Evolutionary conservation across 2,888 invertebrate genomes (phyloP).

Genomic region (Latrodectus elegans): DNA sequence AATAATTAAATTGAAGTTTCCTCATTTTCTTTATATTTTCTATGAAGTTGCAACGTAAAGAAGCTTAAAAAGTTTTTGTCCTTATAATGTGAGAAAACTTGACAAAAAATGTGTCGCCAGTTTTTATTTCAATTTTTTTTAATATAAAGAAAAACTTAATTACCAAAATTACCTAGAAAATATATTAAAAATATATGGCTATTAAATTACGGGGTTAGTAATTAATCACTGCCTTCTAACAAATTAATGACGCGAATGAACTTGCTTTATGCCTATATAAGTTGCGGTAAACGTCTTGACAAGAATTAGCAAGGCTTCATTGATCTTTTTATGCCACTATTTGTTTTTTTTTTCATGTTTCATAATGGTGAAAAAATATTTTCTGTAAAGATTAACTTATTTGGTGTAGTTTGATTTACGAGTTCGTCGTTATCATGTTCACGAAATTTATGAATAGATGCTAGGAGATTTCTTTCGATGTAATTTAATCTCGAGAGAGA

Average conservation of each 20-base stretch:
- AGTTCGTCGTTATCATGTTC: not conserved
- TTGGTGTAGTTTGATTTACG: slow-evolving; percentile 14
- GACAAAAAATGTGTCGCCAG: no score
- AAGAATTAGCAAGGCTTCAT: slow-evolving; percentile 31
- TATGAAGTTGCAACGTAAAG: no score
- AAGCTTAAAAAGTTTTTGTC: no score
- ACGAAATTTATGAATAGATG: no score
- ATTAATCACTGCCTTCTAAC: slow-evolving; percentile 29
- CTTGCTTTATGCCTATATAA: slow-evolving; percentile 37
- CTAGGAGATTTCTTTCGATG: no score
- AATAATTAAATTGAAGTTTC: no score
- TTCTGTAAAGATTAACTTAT: slow-evolving; percentile 15
- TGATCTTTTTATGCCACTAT: slow-evolving; percentile 15
- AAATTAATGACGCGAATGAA: slow-evolving; percentile 40
- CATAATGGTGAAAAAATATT: not conserved
- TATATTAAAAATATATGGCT: slow-evolving; percentile 6
- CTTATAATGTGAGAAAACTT: no score
- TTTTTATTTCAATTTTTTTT: no score
- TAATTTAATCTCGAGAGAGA: no score
- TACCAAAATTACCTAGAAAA: no score
- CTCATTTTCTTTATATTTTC: no score
- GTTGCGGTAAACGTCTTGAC: slow-evolving; percentile 28
- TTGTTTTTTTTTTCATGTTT: slow-evolving; percentile 17
- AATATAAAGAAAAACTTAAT: no score
- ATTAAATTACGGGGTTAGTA: slow-evolving; percentile 38